Evolutionary conservation across 2,888 invertebrate species (phyloP), one percentile per base, ranked within the genome.

Genomic region (Glyphotaelius pellucidus): DNA sequence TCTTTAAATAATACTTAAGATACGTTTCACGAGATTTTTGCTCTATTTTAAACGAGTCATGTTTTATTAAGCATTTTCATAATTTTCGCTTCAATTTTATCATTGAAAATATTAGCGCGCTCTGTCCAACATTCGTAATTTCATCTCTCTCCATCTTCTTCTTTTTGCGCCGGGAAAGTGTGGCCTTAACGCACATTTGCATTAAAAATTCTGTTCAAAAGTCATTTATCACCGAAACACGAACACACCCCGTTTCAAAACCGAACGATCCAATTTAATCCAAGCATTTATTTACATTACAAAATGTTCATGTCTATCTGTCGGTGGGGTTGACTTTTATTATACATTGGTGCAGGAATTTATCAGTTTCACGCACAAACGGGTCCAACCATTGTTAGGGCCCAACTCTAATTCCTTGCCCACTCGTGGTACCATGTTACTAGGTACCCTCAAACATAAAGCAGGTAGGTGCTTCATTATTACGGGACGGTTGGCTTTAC

Each of bases 291-390:
- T 90, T 85, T 38, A 84, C 86, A 90, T 90, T 90, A 90, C 90
- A 32, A 79, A 86, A 86, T 84, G 52, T 90, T 47, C 90, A 86
- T 90, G 90, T 90, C 90, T 90, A 86, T 90, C 86, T 85, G 38
- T 79, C 30, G 11, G 90, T 30, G 35, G 80, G 83, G 83, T 30
- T 25, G 80, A 83, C 67, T 83, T 79, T 90, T 90, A 52, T 90
- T 32, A 38, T 79, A 42, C 79, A 47, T 67, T 25, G 47, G 32
- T 83, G 42, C 25, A 84, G 83, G 67, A 90, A 90, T 90, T 90
- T 91, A 91, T 91, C 91, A 81, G 89, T 80, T 89, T 89, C 80
- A 91, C 91, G 91, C 91, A 91, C 91, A 90, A 83, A 52, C 91
- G 89, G 90, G 42, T 84, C 38, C 91, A 35, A 85, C 90, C 80